Percentiles rank a stretch among this genome's conserved stretches.
These are phyloP conservation scores for Noctuana brunneofusca DNA, from an alignment of 2,888 invertebrate genomes.

Conservation along the genomic window DNA sequence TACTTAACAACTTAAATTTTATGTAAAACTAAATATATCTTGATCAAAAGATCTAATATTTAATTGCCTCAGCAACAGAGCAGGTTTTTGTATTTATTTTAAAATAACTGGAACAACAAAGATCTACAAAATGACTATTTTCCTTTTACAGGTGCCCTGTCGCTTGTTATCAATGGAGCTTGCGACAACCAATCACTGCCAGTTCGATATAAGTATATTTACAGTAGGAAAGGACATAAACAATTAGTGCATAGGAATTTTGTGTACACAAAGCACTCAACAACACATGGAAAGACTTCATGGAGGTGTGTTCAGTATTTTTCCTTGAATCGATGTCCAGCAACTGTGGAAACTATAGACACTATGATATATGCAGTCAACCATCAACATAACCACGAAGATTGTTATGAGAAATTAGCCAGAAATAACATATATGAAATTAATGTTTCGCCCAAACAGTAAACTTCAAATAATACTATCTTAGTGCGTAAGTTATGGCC, in stretches of 20 bases:
- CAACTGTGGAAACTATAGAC: slow-evolving; percentile 78
- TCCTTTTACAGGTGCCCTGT: slow-evolving; percentile 72
- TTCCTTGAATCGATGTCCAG: slow-evolving; percentile 78
- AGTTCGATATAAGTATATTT: slow-evolving; percentile 76
- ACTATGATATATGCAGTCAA: slow-evolving; percentile 76
- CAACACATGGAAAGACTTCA: slow-evolving; percentile 78
- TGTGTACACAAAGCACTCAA: slow-evolving; percentile 80
- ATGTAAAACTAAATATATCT: no score
- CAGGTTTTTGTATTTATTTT: no score
- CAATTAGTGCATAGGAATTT: slow-evolving; percentile 80
- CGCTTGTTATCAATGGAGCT: slow-evolving; percentile 70
- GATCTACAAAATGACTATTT: slow-evolving; percentile 28
- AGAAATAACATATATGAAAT: slow-evolving; percentile 79
- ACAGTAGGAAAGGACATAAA: slow-evolving; percentile 80
- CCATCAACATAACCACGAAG: slow-evolving; percentile 78
- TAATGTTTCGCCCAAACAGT: slow-evolving; percentile 66
- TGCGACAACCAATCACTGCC: slow-evolving; percentile 67
- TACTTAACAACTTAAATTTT: not conserved
- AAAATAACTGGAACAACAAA: not conserved
- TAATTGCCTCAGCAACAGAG: no score
- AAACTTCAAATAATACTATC: slow-evolving; percentile 1
- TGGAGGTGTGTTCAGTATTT: slow-evolving; percentile 81
- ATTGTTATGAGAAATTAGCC: slow-evolving; percentile 73
- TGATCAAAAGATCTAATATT: not conserved
- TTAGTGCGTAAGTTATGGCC: slow-evolving; percentile 24